Base-by-base conservation (phyloP, 1,140 invertebrate genomes). In the Idris sp. region DNA sequence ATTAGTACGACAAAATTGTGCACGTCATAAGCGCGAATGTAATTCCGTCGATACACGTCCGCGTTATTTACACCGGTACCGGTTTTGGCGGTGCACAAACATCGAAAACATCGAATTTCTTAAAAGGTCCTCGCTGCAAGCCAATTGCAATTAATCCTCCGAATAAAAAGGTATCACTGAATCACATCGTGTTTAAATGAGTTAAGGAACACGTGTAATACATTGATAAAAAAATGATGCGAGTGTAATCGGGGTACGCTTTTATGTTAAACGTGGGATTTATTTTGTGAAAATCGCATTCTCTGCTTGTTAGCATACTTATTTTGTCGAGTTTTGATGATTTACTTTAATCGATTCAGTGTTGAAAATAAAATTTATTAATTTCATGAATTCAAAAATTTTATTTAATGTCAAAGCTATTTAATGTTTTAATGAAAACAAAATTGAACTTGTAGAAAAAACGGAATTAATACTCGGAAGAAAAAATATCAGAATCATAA, bases 141-240 rank as follows among this genome's bases (percentile, higher is more conserved):
- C 48, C 44, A 61, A 62, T 61, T 35, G 62, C 18, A 74, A 74
- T 74, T 67, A 67, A 74, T 48, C 62, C 54, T 56, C 15, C 40
- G 49, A 56, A 59, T 64, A 51, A 73, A 73, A 65, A 64, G 36
- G 22, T 62, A 62, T 35, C 43, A 64, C 43, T 73, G 59, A 49
- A 38, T 58, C 58, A 64, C 51, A 49, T 25, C 33, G 49, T 18
- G 41, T 28, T 56, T 13, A 72, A 64, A 51, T 36, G 28, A 51
- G 10, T 53, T 54, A 48, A 53, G 16, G 10, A 54, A 61, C 56
- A 71, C 14, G 48, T 71, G 56, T 71, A 61, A 54, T 54, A 71
- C 56, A 53, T 33, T 38, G 22, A 54, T n/a, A 53, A 53, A 53
- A 69, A 26, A 31, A 56, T 31, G 30, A 58, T 6, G 33, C n/a